These are phyloP conservation scores for Tichodroma muraria DNA, from an alignment of 2,113 vertebrate genomes.

Conservation along the genomic window DNA sequence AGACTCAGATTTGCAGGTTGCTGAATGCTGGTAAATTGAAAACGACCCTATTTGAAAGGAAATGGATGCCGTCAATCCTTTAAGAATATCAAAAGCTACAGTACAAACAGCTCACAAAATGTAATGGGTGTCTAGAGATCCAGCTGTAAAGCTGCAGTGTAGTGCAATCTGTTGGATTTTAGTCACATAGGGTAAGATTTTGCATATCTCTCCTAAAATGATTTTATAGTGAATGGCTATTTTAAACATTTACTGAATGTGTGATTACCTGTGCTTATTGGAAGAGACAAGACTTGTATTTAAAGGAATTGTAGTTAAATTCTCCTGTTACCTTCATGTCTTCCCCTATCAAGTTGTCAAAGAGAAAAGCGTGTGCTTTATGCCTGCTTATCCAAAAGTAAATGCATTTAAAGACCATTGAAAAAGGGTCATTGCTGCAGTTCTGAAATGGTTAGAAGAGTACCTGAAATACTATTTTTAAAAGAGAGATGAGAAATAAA, in stretches of 20 bases:
- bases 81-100: conserved; percentile 66
- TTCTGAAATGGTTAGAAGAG: neutral
- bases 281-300: neutral
- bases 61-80: conserved; percentile 61
- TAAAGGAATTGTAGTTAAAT: neutral
- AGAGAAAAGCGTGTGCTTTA: neutral
- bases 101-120: conserved; percentile 59
- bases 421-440: neutral
- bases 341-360: neutral
- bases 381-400: neutral
- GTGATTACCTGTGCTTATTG: neutral
- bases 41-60: conserved; percentile 66
- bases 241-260: conserved; percentile 1
- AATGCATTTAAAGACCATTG: neutral
- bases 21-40: conserved; percentile 66
- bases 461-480: neutral
- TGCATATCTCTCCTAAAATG: neutral
- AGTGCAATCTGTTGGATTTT: conserved; percentile 42
- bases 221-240: conserved; percentile 10
- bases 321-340: neutral
- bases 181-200: neutral
- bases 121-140: conserved; percentile 55
- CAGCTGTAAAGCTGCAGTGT: conserved; percentile 45
- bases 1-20: conserved; percentile 62
- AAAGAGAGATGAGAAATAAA: neutral